A percentile compares a stretch with the other conserved stretches of the same genome.
Conservation (phyloP, 1,140 invertebrate species). For the Drosophila truncata region DNA sequence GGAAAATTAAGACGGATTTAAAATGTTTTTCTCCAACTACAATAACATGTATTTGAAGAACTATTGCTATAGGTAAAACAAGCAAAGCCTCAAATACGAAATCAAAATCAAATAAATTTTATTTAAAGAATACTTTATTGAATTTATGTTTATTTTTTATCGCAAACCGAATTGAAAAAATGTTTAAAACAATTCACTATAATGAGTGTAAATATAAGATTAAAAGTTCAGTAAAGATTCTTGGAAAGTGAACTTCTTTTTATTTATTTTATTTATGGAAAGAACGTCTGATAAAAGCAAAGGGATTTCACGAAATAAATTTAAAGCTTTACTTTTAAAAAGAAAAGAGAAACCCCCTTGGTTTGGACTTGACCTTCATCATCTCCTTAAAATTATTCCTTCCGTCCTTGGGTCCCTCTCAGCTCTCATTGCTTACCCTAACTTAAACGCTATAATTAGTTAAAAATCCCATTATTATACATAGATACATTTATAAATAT, state of each 20-base stretch:
- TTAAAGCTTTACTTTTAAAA: background rate
- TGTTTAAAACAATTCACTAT: too few species aligned
- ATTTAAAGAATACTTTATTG: background rate
- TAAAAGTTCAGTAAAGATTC: background rate
- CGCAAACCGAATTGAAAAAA: background rate
- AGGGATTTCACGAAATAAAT: background rate
- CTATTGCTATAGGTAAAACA: conserved; percentile 80
- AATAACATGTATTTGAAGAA: conserved; percentile 84
- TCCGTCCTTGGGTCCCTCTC: background rate
- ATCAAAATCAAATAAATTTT: background rate
- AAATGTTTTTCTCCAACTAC: conserved; percentile 82
- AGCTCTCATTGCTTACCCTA: fast-evolving
- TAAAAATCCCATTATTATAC: background rate
- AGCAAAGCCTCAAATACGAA: background rate
- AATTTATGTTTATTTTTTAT: background rate
- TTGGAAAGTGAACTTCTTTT: background rate
- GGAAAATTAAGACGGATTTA: background rate
- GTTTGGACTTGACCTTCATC: background rate
- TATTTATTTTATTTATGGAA: background rate
- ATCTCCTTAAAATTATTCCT: background rate
- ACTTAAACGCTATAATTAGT: background rate
- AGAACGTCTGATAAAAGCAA: background rate
- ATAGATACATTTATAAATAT: background rate
- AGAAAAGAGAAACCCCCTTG: background rate
- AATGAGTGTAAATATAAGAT: background rate